Percentiles rank a stretch among this genome's conserved stretches.
Conservation (phyloP, 2,113 vertebrate genomes). For the Bufo gargarizans region DNA sequence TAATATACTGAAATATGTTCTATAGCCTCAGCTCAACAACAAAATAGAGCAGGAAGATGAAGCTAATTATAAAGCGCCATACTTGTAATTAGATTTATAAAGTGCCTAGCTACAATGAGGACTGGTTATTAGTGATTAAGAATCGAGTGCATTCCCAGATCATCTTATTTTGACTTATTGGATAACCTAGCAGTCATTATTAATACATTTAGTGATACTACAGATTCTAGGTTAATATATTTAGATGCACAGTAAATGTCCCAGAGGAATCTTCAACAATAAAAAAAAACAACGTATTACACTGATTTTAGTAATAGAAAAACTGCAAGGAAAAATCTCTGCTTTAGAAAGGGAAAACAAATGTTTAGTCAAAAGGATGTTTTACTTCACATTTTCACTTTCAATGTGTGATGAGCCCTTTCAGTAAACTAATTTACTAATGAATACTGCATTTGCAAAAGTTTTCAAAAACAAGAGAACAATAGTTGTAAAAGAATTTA, state of each 20-base stretch:
- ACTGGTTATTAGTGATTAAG: constrained; percentile 1
- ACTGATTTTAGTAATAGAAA: neutral
- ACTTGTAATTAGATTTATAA: neutral
- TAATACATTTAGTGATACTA: neutral
- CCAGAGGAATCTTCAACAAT: neutral
- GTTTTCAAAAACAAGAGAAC: too few relatives aligned
- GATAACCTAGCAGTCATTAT: neutral
- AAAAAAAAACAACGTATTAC: neutral
- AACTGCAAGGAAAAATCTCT: neutral
- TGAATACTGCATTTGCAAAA: neutral
- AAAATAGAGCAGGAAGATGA: neutral
- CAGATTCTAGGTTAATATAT: neutral
- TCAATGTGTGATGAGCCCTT: neutral
- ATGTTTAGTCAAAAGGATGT: neutral
- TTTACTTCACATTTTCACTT: neutral
- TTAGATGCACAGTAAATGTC: neutral
- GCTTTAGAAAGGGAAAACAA: neutral
- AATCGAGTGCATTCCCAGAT: neutral
- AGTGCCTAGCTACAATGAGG: neutral
- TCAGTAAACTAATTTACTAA: neutral
- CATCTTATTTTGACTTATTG: neutral
- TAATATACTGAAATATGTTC: neutral
- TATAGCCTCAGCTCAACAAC: neutral
- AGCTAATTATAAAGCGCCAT: neutral
- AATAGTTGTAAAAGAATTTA: too few relatives aligned